A percentile compares a stretch with the other conserved stretches of the same genome.
phyloP scores from a whole-genome alignment of 2,888 invertebrate genomes.

The Adelphocoris suturalis region DNA sequence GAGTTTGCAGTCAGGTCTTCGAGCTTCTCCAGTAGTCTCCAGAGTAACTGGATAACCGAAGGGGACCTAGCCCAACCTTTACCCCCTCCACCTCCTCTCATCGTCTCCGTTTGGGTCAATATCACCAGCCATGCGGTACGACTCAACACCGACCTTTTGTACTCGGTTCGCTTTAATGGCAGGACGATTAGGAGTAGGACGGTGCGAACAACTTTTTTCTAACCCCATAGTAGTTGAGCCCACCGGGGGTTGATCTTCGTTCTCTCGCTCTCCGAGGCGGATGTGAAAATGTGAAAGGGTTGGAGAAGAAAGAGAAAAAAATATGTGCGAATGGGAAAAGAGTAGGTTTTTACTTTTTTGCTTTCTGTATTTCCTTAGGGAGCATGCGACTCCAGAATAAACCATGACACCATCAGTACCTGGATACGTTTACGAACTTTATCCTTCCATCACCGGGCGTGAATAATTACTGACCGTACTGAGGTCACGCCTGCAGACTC shows the following conservation, averaged over 20 bases:
- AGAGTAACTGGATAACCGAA: slow-evolving; percentile 40
- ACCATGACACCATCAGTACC: no score
- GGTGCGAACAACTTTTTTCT: slow-evolving; percentile 11
- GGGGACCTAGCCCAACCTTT: slow-evolving; percentile 43
- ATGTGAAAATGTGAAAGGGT: not conserved
- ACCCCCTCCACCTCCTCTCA: slow-evolving; percentile 1
- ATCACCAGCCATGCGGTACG: slow-evolving; percentile 51
- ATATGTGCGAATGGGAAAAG: not conserved
- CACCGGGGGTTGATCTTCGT: slow-evolving; percentile 10
- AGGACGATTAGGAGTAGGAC: slow-evolving; percentile 25
- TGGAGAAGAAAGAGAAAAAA: not conserved
- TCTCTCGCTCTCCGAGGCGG: not conserved
- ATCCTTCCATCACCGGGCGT: no score
- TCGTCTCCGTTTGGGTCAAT: slow-evolving; percentile 42
- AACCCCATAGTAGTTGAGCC: not conserved
- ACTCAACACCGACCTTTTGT: slow-evolving; percentile 45
- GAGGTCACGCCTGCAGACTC: no score
- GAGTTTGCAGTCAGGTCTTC: slow-evolving; percentile 23
- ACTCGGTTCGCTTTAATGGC: slow-evolving; percentile 42
- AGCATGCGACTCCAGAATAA: no score
- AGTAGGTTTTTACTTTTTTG: no score
- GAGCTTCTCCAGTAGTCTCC: not conserved
- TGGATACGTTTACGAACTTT: no score
- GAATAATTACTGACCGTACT: no score
- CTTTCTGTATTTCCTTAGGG: no score